Evolutionary conservation across 2,113 vertebrate genomes (phyloP).

Genomic region (Pseudolaguvia tuberculata): DNA sequence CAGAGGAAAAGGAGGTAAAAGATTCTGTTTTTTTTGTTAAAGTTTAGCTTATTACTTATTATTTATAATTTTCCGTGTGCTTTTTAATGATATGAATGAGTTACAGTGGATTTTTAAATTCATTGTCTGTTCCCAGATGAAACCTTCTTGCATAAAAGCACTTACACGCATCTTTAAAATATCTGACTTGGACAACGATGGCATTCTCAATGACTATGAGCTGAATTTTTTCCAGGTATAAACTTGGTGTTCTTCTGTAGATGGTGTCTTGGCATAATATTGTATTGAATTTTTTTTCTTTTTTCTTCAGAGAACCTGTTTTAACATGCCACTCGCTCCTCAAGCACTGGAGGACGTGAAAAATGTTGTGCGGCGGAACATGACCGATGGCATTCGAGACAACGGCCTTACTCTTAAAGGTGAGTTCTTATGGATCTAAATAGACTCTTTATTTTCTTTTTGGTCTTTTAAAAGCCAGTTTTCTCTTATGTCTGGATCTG

Average conservation of each 20-base stretch:
- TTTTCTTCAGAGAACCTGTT: constrained; percentile 84
- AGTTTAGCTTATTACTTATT: neutral
- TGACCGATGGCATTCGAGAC: constrained; percentile 87
- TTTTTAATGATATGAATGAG: neutral
- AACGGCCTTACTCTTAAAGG: constrained; percentile 95
- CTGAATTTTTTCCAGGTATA: constrained; percentile 98
- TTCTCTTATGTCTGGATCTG: neutral
- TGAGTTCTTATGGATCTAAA: constrained; percentile 54
- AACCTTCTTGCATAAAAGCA: constrained; percentile 88
- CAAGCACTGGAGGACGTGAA: constrained; percentile 97
- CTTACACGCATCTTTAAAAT: constrained; percentile 97
- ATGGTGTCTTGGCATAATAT: neutral
- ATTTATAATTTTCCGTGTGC: no score
- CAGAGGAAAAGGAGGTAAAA: constrained; percentile 95
- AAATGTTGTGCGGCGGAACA: constrained; percentile 94
- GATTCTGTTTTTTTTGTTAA: neutral
- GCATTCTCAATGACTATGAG: constrained; percentile 93
- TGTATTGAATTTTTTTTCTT: neutral
- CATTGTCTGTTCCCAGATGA: constrained; percentile 75
- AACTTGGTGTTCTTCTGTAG: neutral
- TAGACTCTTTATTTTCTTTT: no score
- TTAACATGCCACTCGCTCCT: constrained; percentile 94
- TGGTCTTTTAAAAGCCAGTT: neutral
- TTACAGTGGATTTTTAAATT: neutral
- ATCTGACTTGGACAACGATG: constrained; percentile 96